Conservation (phyloP, 2,797 vertebrate species). For the Sebastes nivosus region DNA sequence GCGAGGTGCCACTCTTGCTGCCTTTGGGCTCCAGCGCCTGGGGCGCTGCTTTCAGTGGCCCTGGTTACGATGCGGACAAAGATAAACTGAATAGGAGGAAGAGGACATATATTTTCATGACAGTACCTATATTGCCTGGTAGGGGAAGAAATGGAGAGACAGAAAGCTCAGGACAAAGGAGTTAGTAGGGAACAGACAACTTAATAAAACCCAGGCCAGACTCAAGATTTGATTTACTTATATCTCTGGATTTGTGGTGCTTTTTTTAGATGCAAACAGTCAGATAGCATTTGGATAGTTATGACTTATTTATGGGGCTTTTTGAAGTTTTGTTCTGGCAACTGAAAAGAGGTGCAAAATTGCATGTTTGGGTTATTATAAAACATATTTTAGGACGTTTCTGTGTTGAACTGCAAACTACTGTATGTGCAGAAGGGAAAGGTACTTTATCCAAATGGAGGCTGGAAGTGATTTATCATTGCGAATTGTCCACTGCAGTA, state of each 20-base stretch:
- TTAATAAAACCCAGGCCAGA: conserved; percentile 12
- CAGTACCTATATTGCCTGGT: conserved; percentile 29
- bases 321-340: neutral
- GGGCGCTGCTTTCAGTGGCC: conserved; percentile 47
- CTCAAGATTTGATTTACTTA: neutral
- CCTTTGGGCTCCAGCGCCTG: conserved; percentile 31
- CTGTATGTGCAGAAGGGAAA: neutral
- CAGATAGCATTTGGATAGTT: neutral
- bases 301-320: neutral
- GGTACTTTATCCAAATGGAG: neutral
- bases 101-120: conserved; percentile 59
- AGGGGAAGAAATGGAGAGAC: conserved; percentile 15
- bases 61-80: conserved; percentile 52
- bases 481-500: neutral
- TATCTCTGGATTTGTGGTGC: neutral
- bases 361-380: neutral
- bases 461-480: conserved; percentile 28
- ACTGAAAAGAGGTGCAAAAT: neutral
- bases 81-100: conserved; percentile 51
- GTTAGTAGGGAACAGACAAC: conserved; percentile 11
- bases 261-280: neutral
- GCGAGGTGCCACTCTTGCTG: conserved; percentile 49
- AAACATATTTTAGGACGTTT: neutral
- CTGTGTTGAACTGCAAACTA: neutral
- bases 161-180: conserved; percentile 10